Conservation (phyloP, 2,888 invertebrate genomes). For the Noctua janthina region DNA sequence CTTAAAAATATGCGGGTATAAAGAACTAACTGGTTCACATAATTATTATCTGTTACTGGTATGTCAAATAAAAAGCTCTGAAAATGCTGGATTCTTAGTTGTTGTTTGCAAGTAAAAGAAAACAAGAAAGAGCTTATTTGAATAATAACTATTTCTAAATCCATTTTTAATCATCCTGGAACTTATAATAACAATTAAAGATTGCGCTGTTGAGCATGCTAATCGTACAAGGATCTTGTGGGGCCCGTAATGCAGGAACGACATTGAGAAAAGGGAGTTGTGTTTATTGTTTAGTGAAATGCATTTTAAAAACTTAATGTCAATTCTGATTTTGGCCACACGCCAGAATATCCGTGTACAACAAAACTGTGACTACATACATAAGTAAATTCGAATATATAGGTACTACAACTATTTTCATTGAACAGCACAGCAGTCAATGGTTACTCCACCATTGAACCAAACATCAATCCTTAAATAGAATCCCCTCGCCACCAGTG, state of each 20-base stretch:
- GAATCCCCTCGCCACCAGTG: not conserved
- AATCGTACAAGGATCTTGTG: not conserved
- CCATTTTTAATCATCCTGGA: too few relatives aligned
- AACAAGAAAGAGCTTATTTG: not conserved
- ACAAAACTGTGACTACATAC: not conserved
- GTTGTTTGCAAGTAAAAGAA: not conserved
- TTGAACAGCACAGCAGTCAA: not conserved
- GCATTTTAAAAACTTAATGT: not conserved
- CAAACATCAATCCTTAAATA: slow-evolving; percentile 15
- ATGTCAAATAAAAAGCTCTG: not conserved
- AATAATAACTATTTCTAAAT: not conserved
- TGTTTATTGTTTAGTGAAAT: not conserved
- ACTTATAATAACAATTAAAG: not conserved
- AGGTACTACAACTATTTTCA: not conserved
- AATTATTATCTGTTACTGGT: not conserved
- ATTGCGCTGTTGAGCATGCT: not conserved
- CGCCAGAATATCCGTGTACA: not conserved
- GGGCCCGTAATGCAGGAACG: not conserved
- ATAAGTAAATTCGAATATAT: not conserved
- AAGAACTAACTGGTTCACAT: not conserved
- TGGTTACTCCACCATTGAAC: not conserved
- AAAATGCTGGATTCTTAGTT: not conserved
- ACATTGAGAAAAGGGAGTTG: not conserved
- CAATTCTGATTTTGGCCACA: not conserved
- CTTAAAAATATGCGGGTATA: not conserved